A percentile compares a stretch with the other conserved stretches of the same genome.
Conservation (phyloP, 2,113 vertebrate genomes). For the Falcunculus frontatus region DNA sequence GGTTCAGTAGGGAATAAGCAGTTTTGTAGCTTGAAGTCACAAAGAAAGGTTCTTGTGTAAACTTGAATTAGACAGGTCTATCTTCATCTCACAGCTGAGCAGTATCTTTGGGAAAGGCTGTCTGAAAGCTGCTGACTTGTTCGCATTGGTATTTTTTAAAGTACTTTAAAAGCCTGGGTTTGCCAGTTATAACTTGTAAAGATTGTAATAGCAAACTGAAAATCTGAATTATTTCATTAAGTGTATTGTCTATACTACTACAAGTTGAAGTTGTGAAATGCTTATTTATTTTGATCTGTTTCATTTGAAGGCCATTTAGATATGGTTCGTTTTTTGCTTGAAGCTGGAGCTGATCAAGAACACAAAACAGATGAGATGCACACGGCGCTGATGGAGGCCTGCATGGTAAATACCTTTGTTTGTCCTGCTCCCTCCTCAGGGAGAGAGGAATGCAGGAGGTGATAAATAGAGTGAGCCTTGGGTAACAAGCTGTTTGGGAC, state of each 20-base stretch:
- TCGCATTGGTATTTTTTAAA: background rate
- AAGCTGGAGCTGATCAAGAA: constrained; percentile 98
- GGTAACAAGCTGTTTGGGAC: background rate
- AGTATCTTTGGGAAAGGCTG: background rate
- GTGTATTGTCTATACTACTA: background rate
- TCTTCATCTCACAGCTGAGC: background rate
- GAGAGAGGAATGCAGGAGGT: background rate
- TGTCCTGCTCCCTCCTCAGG: background rate
- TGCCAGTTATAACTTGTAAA: background rate
- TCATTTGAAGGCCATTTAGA: constrained; percentile 90
- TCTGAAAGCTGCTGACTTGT: background rate
- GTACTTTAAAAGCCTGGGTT: background rate
- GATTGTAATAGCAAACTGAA: background rate
- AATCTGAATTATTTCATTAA: background rate
- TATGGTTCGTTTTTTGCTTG: constrained; percentile 98
- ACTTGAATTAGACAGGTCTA: background rate
- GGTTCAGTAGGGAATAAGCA: background rate
- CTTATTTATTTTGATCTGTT: constrained; percentile 12
- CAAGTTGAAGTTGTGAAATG: background rate
- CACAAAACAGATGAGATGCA: constrained; percentile 99
- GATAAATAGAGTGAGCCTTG: background rate
- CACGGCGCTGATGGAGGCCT: constrained; percentile 98
- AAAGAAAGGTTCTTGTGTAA: background rate
- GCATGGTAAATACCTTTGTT: constrained; percentile 86
- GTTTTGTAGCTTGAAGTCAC: background rate